Evolutionary conservation across 1,140 invertebrate species (phyloP).

Genomic region (Mesaphorura yosii): DNA sequence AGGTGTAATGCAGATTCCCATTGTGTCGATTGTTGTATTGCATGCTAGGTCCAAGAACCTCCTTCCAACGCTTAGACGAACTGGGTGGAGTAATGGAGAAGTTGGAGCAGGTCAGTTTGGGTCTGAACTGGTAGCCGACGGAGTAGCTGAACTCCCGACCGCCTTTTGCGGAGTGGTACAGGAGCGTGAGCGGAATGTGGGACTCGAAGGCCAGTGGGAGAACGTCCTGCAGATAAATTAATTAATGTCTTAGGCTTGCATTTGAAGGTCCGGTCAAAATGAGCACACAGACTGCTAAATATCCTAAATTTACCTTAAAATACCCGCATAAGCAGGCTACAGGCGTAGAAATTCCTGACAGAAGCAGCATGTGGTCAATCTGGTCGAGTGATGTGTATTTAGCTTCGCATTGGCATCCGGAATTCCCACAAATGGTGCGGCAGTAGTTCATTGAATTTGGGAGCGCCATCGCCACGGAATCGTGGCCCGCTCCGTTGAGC

Average conservation of each 20-base stretch:
- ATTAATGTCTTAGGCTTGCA: background rate
- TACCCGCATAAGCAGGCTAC: slow-evolving; percentile 53
- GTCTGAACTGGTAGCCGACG: slow-evolving; percentile 20
- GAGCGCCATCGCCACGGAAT: slow-evolving; percentile 16
- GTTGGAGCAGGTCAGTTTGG: slow-evolving; percentile 21
- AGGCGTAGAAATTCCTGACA: slow-evolving; percentile 35
- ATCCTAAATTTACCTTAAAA: slow-evolving; percentile 46
- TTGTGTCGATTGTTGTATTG: background rate
- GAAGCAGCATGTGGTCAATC: slow-evolving; percentile 55
- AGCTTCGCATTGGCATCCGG: slow-evolving; percentile 49
- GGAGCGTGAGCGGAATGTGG: slow-evolving; percentile 18
- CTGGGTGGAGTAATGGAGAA: slow-evolving; percentile 22
- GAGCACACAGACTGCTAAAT: no score
- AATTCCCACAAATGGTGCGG: slow-evolving; percentile 20
- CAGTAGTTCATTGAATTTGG: slow-evolving; percentile 27
- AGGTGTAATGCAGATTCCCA: slow-evolving; percentile 27
- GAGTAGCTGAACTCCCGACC: slow-evolving; percentile 27
- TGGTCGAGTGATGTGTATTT: slow-evolving; percentile 44
- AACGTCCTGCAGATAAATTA: slow-evolving; percentile 14
- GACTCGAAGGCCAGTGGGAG: slow-evolving; percentile 28
- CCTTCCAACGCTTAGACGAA: slow-evolving; percentile 24
- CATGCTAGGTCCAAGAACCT: slow-evolving; percentile 17
- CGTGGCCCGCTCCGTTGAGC: slow-evolving; percentile 22
- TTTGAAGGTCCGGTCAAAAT: no score
- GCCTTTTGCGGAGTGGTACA: slow-evolving; percentile 25